Evolutionary conservation across 1,140 invertebrate genomes (phyloP), one percentile per base, ranked within the genome.

Genomic region (Papilio xuthus): DNA sequence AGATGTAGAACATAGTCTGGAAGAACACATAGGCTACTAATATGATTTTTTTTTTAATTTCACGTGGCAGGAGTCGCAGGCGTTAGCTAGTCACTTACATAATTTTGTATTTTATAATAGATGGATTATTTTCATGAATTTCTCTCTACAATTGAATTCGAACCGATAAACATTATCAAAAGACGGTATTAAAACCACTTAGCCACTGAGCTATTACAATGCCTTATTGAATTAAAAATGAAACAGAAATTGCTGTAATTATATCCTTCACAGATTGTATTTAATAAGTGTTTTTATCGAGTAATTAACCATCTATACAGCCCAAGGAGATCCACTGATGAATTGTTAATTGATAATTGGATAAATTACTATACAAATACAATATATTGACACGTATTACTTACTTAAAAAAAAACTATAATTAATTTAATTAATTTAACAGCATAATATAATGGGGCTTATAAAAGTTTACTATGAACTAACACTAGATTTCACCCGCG

Each of bases 321-420:
- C 18, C 69, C 69, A 71, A 71, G 69, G 69, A 71, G 69, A 42
- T 71, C 69, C 28, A 71, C n/a, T 71, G 37, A 71, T 71, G 18
- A 42, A 41, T 37, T 71, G 15, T 71, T 71, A 71, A 71, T 71
- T 42, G 10, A 42, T 23, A 71, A 71, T 42, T 10, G 18, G 41
- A 42, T 8, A 37, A 71, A 42, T 71, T 37, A 71, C 32, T 42
- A 4, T 42, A 23, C 41, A 70, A 1, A 20, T 32, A 23, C n/a
- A 42, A 20, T 37, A 18, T 15, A 20, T 41, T 42, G 41, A 42
- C 7, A 71, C 18, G n/a, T 71, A 26, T 23, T 8, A 26, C 9
- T 26, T 13, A 13, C 10, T 44, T 15, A 47, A 47, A 47, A 47
- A 13, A 47, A 47, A 47, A 47, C 13, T 15, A 3, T 37, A 37